Evolutionary conservation across 2,797 vertebrate genomes (phyloP).

Genomic region (Hyperoplus lanceolatus): DNA sequence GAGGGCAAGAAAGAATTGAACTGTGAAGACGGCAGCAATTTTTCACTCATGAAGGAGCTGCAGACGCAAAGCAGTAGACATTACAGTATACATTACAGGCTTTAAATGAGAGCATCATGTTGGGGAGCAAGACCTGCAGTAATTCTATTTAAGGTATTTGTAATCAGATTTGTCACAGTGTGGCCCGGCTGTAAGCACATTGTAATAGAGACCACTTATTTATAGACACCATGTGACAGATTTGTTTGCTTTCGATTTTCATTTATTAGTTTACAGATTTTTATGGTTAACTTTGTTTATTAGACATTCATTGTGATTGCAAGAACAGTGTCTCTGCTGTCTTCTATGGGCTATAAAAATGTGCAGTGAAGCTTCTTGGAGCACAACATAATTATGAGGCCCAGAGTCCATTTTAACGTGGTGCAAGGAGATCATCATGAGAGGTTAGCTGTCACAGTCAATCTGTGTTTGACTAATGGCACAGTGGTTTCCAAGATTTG

Average conservation of each 20-base stretch:
- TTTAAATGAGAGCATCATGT: constrained; percentile 41
- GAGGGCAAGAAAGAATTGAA: constrained; percentile 18
- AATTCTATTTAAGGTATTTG: constrained; percentile 31
- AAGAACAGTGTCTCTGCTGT: background rate
- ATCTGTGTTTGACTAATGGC: constrained; percentile 73
- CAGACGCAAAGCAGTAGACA: constrained; percentile 5
- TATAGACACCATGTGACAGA: background rate
- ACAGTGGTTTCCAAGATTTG: constrained; percentile 65
- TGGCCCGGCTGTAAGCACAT: constrained; percentile 12
- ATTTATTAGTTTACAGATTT: constrained; percentile 3
- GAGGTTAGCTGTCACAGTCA: constrained; percentile 71
- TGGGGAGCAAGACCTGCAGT: constrained; percentile 10
- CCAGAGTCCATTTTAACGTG: constrained; percentile 38
- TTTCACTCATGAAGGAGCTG: constrained; percentile 10
- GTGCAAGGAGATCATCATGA: constrained; percentile 53
- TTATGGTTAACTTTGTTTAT: background rate
- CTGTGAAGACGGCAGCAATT: constrained; percentile 12
- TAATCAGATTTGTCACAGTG: constrained; percentile 27
- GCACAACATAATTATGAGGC: constrained; percentile 10
- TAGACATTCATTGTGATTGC: background rate
- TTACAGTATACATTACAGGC: constrained; percentile 14
- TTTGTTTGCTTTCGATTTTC: constrained; percentile 3
- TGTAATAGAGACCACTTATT: constrained; percentile 1
- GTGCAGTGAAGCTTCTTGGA: constrained; percentile 11
- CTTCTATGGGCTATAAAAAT: background rate